Percentiles rank a stretch among this genome's conserved stretches.
Conservation (phyloP, 2,888 invertebrate species). For the Terebella lapidaria region DNA sequence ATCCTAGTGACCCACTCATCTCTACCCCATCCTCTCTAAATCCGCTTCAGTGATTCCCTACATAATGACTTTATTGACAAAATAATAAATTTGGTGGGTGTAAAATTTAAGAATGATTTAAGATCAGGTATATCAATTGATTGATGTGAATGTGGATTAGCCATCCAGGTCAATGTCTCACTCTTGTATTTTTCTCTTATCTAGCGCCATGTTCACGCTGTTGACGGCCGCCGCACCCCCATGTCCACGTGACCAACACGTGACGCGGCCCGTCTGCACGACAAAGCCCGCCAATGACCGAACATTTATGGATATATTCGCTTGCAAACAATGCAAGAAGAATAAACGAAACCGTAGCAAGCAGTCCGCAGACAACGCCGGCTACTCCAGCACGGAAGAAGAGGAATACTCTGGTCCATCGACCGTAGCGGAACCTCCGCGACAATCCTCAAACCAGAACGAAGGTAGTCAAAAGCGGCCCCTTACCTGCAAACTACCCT, state of each 20-base stretch:
- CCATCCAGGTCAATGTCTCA: too few relatives aligned
- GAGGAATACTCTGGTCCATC: background rate
- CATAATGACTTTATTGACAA: too few relatives aligned
- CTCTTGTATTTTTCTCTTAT: background rate
- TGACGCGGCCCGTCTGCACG: background rate
- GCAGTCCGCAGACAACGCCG: background rate
- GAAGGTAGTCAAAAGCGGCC: background rate
- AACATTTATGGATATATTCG: slow-evolving; percentile 1
- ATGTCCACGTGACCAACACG: background rate
- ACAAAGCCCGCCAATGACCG: background rate
- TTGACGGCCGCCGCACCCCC: background rate
- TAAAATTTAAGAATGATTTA: too few relatives aligned
- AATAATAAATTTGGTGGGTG: too few relatives aligned
- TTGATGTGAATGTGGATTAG: too few relatives aligned
- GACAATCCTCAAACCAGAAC: background rate
- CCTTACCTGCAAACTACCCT: background rate
- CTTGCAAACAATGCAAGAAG: background rate
- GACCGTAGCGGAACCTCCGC: too few relatives aligned
- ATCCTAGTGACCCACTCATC: too few relatives aligned
- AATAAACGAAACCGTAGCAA: background rate
- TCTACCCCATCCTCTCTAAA: too few relatives aligned
- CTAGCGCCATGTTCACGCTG: background rate
- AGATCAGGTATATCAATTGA: too few relatives aligned
- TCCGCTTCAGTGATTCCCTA: too few relatives aligned
- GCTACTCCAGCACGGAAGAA: background rate